phyloP scores from a whole-genome alignment of 2,113 vertebrate species.

The Amphiprion percula region DNA sequence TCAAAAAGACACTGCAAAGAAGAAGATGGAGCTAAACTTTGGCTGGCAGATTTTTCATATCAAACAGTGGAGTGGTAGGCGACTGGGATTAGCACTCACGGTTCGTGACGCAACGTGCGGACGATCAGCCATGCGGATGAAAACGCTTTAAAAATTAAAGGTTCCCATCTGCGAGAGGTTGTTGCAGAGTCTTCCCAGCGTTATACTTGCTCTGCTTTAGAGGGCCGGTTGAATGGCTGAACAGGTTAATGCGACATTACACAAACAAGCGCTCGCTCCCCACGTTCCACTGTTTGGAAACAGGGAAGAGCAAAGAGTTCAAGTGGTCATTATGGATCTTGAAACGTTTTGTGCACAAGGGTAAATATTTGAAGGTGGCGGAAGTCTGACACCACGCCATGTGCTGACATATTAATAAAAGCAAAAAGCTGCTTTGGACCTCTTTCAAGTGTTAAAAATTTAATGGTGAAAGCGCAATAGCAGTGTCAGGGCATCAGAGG shows the following conservation, averaged over 20 bases:
- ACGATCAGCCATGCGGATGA: constrained; percentile 74
- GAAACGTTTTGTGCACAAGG: constrained; percentile 61
- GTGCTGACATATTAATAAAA: constrained; percentile 80
- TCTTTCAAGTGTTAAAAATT: constrained; percentile 77
- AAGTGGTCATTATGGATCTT: constrained; percentile 80
- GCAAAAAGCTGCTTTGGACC: constrained; percentile 73
- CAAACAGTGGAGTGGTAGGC: constrained; percentile 47
- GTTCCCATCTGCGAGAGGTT: constrained; percentile 74
- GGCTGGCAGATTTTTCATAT: constrained; percentile 56
- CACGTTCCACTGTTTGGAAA: constrained; percentile 67
- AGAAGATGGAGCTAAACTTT: constrained; percentile 54
- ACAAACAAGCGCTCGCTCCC: constrained; percentile 72
- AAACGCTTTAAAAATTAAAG: constrained; percentile 86
- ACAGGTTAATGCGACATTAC: constrained; percentile 77
- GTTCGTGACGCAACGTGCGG: constrained; percentile 72
- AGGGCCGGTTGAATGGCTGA: constrained; percentile 78
- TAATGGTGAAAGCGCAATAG: constrained; percentile 60
- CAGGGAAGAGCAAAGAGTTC: constrained; percentile 69
- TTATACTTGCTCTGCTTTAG: constrained; percentile 59
- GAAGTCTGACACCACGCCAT: constrained; percentile 63
- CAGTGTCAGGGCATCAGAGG: constrained; percentile 61
- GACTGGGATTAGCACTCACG: constrained; percentile 75
- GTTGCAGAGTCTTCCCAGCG: constrained; percentile 51
- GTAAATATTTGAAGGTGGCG: constrained; percentile 75
- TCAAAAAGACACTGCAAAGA: constrained; percentile 60